phyloP scores from a whole-genome alignment of 2,113 vertebrate species.

The Hippolais icterina region DNA sequence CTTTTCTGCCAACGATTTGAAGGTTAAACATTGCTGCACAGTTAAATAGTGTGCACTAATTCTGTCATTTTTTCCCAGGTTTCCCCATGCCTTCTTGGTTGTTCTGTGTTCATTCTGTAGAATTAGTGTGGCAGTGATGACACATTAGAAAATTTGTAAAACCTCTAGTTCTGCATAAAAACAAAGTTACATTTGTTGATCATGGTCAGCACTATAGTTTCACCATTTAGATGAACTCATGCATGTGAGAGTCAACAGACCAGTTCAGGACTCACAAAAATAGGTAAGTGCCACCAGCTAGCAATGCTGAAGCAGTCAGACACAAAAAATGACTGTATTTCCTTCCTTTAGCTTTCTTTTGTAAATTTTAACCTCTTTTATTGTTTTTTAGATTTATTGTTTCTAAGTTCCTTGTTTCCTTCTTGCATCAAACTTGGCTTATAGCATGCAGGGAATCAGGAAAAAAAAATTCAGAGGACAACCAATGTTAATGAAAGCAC shows the following conservation, averaged over 20 bases:
- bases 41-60: neutral
- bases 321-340: neutral
- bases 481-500: neutral
- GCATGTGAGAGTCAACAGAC: neutral
- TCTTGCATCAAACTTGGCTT: neutral
- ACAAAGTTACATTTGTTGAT: neutral
- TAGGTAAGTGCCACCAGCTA: neutral
- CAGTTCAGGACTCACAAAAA: neutral
- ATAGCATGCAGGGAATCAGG: neutral
- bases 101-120: neutral
- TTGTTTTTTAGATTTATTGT: neutral
- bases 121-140: neutral
- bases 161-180: neutral
- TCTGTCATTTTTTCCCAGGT: neutral
- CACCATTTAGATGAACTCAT: neutral
- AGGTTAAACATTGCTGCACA: neutral
- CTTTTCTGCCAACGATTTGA: neutral
- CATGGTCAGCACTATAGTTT: neutral
- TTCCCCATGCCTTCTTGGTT: neutral
- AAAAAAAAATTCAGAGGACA: neutral
- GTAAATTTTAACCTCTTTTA: neutral
- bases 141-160: neutral
- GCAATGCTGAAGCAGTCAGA: neutral
- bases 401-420: neutral
- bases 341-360: neutral